Percentiles rank a stretch among this genome's conserved stretches.
Conservation (phyloP, 2,888 invertebrate species). For the Rhagium mordax region DNA sequence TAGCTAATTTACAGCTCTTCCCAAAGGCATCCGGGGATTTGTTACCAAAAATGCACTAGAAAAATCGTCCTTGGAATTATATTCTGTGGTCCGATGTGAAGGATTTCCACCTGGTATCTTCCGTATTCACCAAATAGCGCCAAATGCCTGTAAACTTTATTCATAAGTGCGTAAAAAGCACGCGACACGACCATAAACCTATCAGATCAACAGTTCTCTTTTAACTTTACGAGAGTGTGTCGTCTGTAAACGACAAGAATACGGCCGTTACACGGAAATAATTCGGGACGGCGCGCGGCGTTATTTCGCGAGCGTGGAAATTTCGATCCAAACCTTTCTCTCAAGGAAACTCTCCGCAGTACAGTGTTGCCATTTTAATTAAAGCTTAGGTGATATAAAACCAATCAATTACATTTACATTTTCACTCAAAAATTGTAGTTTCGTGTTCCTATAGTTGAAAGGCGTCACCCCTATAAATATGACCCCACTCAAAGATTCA, state of each 20-base stretch:
- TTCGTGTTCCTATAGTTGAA: too few species aligned
- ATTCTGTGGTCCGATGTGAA: too few species aligned
- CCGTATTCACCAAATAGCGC: background rate
- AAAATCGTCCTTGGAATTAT: too few species aligned
- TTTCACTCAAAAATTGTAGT: too few species aligned
- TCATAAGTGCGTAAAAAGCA: background rate
- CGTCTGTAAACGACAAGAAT: background rate
- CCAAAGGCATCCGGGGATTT: background rate
- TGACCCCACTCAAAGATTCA: too few species aligned
- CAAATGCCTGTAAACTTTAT: background rate
- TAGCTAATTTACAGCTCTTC: background rate
- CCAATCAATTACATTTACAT: too few species aligned
- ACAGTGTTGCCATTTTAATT: background rate
- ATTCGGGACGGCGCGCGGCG: background rate
- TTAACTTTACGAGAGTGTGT: slow-evolving; percentile 1
- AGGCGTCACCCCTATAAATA: too few species aligned
- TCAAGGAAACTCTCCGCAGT: background rate
- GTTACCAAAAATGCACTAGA: too few species aligned
- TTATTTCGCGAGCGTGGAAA: background rate
- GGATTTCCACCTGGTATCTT: background rate
- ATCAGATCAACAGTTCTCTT: slow-evolving; percentile 6
- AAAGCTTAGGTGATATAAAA: background rate
- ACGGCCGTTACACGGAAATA: background rate
- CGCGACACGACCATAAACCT: background rate
- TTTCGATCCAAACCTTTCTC: background rate